Conservation (phyloP, 2,797 vertebrate genomes). For the Macropus fuliginosus region DNA sequence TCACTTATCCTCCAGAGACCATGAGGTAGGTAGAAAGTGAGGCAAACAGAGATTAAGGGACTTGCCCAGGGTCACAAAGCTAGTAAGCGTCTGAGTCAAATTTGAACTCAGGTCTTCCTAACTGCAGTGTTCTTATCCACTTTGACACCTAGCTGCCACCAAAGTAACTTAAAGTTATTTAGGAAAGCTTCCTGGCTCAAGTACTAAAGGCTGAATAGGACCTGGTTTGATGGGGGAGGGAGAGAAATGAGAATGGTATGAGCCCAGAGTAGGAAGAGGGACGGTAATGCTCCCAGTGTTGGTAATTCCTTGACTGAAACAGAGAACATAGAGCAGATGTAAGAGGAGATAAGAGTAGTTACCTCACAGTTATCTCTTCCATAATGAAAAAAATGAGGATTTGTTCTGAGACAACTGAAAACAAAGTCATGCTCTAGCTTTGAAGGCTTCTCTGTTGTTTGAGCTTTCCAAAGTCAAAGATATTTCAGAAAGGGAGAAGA, state of each 20-base stretch:
- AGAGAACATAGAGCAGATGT: background rate
- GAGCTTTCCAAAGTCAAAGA: background rate
- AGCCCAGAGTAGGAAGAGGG: background rate
- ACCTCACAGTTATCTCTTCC: background rate
- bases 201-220: background rate
- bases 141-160: background rate
- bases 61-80: background rate
- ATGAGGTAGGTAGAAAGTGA: background rate
- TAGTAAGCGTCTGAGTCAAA: background rate
- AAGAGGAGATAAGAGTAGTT: background rate
- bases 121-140: background rate
- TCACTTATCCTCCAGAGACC: too few species aligned
- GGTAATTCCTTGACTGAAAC: background rate
- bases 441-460: background rate
- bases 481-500: background rate
- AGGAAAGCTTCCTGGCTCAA: background rate
- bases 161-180: background rate
- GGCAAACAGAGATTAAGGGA: background rate
- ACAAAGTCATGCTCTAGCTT: background rate
- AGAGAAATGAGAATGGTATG: background rate
- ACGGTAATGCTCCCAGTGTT: background rate
- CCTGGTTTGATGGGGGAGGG: background rate
- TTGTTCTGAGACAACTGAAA: background rate
- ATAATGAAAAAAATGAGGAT: background rate
- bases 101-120: background rate